Base-by-base conservation (phyloP, 2,888 invertebrate species). In the Iphiclides podalirius region DNA sequence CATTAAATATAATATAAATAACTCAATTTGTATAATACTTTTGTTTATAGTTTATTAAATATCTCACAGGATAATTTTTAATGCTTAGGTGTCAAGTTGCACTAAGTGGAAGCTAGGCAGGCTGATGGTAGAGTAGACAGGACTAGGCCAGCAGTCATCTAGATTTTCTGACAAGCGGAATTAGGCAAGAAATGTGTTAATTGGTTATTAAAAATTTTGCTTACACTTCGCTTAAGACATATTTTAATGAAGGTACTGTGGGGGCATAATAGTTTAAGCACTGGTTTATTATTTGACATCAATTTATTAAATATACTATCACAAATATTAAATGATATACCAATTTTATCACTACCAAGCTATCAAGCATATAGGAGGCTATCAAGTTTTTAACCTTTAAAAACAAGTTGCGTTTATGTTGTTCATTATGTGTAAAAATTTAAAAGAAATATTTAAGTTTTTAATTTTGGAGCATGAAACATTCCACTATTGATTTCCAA, bases 61-160 rank as follows among this genome's bases (percentile, higher is more conserved):
- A 20, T 38, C 41, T 47, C 13, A 42, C 42, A 47, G 33, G 35
- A 47, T 56, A 54, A 52, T 86, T 83, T 85, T 84, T 75, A 83
- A 86, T 82, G 75, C 76, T 72, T 88, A 88, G 88, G 88, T 87
- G 64, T 74, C 78, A 86, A 86, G 84, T 85, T 78, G 76, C 76
- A 79, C 81, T 77, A 79, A 83, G 79, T 79, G 75, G 79, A 82
- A 78, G 81, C 85, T 86, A 86, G 86, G 87, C 87, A 88, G 87
- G 86, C 81, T 80, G 80, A 75, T 67, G 67, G 61, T 83, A 78
- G 72, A 72, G 69, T 81, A 80, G 72, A 75, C 65, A 72, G 72
- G 67, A 79, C 73, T 83, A 84, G 83, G 81, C 76, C 73, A 68
- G 69, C 70, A 70, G 70, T 63, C 79, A 73, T 63, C 81, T 82